Base-by-base conservation (phyloP, 2,113 vertebrate species). In the Grammomys surdaster region DNA sequence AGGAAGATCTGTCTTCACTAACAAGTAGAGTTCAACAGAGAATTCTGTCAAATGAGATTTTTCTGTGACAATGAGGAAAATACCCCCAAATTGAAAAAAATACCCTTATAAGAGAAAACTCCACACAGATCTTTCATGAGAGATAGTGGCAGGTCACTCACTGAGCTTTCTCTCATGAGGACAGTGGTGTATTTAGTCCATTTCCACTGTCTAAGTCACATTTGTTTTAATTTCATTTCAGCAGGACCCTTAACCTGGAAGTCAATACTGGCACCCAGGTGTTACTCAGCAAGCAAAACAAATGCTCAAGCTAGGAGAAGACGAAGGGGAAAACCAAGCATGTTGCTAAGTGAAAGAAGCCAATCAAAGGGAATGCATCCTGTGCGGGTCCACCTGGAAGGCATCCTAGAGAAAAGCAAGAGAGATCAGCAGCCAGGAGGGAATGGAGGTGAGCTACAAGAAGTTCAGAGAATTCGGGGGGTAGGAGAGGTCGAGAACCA, bases 171-270 rank as follows among this genome's bases (percentile, higher is more conserved):
- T 65, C 67, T 69, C 31, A 36, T 54, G 2, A 26, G 92, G 56
- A 73, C 0, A 72, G 58, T 16, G 90, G 19, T 65, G 89, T 73
- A 10, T 28, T 67, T 89, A 80, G 60, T 58, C 67, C 11, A 24
- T 91, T 90, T 96, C 92, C 73, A 20, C 24, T 56, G 28, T 1
- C 20, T 31, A 91, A 94, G 81, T 10, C n/a, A 72, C 3, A 54
- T 63, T 97, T 63, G 54, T 31, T 82, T 96, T 86, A 43, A 70
- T 90, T 56, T 86, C 33, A 67, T 91, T 86, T 69, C 46, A 95
- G 48, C 48, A 89, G 65, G 92, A 92, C 51, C 8, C 69, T 95
- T 91, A 51, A 78, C 6, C 90, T 80, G n/a, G 97, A 89, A 87
- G 91, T 94, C 89, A 96, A 76, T 67, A n/a, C 69, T 17, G 70